Percentiles rank a stretch among this genome's conserved stretches.
phyloP scores from a whole-genome alignment of 2,113 vertebrate species.

The Rhinogobius similis region DNA sequence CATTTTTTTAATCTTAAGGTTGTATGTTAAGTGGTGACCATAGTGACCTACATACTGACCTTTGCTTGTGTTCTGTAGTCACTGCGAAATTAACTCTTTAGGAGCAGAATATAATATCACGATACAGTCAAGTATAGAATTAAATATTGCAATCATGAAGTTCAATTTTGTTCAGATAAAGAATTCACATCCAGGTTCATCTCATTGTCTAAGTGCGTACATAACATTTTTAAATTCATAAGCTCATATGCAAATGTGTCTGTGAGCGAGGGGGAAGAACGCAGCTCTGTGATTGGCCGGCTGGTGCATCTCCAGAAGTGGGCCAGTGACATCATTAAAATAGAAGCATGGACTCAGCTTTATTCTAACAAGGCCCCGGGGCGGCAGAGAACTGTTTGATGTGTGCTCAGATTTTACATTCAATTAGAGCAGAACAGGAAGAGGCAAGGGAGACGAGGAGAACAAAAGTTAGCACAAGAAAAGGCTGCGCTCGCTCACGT shows the following conservation, averaged over 20 bases:
- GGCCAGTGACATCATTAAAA: conserved; percentile 38
- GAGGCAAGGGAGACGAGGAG: not conserved
- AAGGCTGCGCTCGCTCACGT: not conserved
- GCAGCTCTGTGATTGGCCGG: conserved; percentile 10
- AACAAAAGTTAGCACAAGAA: not conserved
- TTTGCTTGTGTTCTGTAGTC: too few species aligned
- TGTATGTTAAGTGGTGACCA: not conserved
- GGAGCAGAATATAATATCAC: too few species aligned
- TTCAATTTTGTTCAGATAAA: not conserved
- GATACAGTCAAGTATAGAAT: not conserved
- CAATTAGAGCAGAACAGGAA: not conserved
- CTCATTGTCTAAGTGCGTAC: not conserved
- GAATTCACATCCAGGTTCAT: not conserved
- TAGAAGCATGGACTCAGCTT: conserved; percentile 55
- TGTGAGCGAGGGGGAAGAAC: conserved; percentile 1
- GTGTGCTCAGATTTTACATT: conserved; percentile 18
- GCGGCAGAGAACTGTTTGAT: conserved; percentile 47
- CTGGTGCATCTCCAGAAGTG: not conserved
- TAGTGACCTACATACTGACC: not conserved
- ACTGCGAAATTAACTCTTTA: too few species aligned
- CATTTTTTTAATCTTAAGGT: too few species aligned
- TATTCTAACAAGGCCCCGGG: conserved; percentile 50
- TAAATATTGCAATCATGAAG: not conserved
- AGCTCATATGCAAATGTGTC: not conserved
- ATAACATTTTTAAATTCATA: not conserved